These are phyloP conservation scores for Catostylus mosaicus DNA, from an alignment of 30 jellyfish, hydroid and myxozoan species.

Conservation along the genomic window DNA sequence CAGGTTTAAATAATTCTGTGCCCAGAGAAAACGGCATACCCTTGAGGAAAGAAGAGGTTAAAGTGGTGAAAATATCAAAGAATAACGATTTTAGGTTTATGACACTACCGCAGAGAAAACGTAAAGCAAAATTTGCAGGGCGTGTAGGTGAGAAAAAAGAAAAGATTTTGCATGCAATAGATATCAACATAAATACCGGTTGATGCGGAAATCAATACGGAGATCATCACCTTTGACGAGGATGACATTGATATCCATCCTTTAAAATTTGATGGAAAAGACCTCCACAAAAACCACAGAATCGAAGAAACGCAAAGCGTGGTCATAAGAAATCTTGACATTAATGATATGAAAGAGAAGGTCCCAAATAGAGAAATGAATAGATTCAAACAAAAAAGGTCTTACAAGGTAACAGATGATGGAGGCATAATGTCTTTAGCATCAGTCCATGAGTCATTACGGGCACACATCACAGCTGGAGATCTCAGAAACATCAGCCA, in stretches of 20 bases:
- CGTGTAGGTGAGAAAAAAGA: slow-evolving; percentile 22
- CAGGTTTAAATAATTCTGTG: background rate
- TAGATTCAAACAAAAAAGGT: background rate
- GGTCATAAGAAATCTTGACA: too few species aligned
- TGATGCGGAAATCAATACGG: background rate
- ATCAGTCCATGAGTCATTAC: background rate
- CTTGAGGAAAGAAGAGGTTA: background rate
- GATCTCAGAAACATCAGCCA: slow-evolving; percentile 7
- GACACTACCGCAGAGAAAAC: slow-evolving; percentile 1
- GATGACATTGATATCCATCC: too few species aligned
- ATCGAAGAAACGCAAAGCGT: background rate
- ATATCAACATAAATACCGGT: slow-evolving; percentile 1
- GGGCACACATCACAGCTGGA: slow-evolving; percentile 5
- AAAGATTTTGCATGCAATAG: background rate
- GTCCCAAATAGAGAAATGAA: background rate
- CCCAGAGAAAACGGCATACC: slow-evolving; percentile 11
- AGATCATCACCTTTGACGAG: slow-evolving; percentile 3
- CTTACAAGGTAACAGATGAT: background rate
- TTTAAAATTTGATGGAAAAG: too few species aligned
- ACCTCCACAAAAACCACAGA: too few species aligned
- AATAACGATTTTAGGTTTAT: background rate
- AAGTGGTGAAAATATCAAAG: background rate
- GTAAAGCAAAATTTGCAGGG: slow-evolving; percentile 1
- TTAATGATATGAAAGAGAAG: background rate
- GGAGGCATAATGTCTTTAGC: background rate